Evolutionary conservation across 2,113 vertebrate species (phyloP), one percentile per base, ranked within the genome.

Genomic region (Vulpes lagopus): DNA sequence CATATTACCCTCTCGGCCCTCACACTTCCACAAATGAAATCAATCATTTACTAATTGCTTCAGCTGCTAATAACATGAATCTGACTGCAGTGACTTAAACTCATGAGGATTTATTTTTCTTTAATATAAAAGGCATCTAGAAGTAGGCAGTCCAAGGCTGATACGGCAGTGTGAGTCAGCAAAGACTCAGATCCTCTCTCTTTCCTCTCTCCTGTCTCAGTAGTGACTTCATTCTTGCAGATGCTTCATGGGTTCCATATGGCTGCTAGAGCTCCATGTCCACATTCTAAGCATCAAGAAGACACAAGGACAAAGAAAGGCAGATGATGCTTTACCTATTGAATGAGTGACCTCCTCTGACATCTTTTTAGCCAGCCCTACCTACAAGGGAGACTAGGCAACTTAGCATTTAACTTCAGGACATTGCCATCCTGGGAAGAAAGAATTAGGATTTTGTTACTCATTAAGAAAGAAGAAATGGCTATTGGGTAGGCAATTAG

Each of bases 221-320:
- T 59, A 87, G 62, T 51, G 51, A 84, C 64, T 95, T 95, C 30
- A 78, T 94, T 97, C 35, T 86, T 38, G 5, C 2, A 17, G 67
- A 51, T 60, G 20, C 23, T 11, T 73, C 92, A 71, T 35, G 25
- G 8, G 12, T 92, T 95, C 65, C 65, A 89, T n/a, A 95, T 67
- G 88, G 59, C 62, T 91, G 60, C n/a, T 79, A 43, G 67, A 65
- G 5, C 11, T 73, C 78, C 23, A 23, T 55, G 38, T 71, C 64
- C 53, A 80, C 5, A 71, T 89, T 79, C 76, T 25, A 78, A 81
- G 65, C 2, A 91, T 53, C 32, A 95, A 80, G 91, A 92, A 71
- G 79, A 93, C 27, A 89, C 30, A 49, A 49, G 60, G 55, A 23
- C 8, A 23, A 93, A 49, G 38, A 62, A 83, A 82, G 71, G 49